Conservation (phyloP, 2,797 vertebrate genomes). For the Rhabdomys pumilio region DNA sequence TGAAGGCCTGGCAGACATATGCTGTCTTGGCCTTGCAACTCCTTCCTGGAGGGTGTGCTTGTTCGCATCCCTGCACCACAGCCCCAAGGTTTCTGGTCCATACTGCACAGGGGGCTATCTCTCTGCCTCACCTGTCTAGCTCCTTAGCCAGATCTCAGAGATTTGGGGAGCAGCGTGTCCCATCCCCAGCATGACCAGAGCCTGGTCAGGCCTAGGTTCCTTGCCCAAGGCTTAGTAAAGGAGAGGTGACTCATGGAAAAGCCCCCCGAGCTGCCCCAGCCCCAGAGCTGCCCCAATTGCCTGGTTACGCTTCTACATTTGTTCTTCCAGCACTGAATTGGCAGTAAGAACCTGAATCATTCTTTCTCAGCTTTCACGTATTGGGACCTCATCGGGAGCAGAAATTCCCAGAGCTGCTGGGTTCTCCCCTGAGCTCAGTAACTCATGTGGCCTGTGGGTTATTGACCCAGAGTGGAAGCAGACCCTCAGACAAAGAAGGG, state of each 20-base stretch:
- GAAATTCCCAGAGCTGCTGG: neutral
- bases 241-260: conserved; percentile 75
- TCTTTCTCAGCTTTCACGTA: neutral
- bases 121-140: conserved; percentile 63
- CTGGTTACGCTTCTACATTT: conserved; percentile 78
- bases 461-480: neutral
- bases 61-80: neutral
- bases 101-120: neutral
- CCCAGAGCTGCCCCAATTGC: neutral
- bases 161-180: conserved; percentile 70
- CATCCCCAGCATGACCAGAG: neutral
- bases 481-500: neutral
- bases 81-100: conserved; percentile 42
- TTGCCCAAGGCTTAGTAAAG: conserved; percentile 59
- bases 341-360: neutral
- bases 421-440: conserved; percentile 1
- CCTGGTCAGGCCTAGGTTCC: neutral
- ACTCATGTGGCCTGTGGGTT: neutral
- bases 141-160: conserved; percentile 73
- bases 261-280: conserved; percentile 8
- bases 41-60: neutral
- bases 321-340: conserved; percentile 76
- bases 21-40: neutral
- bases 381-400: neutral
- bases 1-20: neutral